Percentiles rank a stretch among this genome's conserved stretches.
Conservation (phyloP, 2,797 vertebrate species). For the Anas capensis region DNA sequence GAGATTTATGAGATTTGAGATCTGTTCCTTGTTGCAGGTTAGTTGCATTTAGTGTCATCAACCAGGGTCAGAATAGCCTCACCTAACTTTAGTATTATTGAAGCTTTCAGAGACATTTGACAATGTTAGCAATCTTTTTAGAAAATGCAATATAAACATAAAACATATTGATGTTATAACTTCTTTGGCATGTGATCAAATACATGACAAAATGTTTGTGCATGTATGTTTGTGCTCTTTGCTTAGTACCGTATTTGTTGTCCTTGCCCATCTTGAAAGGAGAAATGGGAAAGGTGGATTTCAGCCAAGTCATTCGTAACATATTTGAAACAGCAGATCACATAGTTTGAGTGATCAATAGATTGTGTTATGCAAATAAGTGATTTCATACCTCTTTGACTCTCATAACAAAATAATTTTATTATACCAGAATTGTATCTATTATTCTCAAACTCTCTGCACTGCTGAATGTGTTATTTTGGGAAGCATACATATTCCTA, state of each 20-base stretch:
- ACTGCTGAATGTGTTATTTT: neutral
- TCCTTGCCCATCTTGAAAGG: neutral
- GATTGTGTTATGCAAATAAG: conserved; percentile 33
- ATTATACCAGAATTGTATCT: conserved; percentile 9
- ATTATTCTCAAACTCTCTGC: neutral
- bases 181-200: neutral
- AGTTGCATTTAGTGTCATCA: neutral
- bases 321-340: neutral
- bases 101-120: neutral
- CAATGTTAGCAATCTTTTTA: neutral
- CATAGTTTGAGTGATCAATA: neutral
- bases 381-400: conserved; percentile 14
- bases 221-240: neutral
- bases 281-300: neutral
- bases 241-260: neutral
- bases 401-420: conserved; percentile 29
- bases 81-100: neutral
- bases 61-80: neutral
- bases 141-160: neutral
- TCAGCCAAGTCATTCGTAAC: neutral
- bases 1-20: neutral
- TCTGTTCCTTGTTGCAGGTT: neutral
- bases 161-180: neutral
- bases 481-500: neutral
- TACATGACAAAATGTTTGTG: neutral